These are phyloP conservation scores for Orchestes rusci DNA, from an alignment of 2,888 invertebrate genomes.

Conservation along the genomic window DNA sequence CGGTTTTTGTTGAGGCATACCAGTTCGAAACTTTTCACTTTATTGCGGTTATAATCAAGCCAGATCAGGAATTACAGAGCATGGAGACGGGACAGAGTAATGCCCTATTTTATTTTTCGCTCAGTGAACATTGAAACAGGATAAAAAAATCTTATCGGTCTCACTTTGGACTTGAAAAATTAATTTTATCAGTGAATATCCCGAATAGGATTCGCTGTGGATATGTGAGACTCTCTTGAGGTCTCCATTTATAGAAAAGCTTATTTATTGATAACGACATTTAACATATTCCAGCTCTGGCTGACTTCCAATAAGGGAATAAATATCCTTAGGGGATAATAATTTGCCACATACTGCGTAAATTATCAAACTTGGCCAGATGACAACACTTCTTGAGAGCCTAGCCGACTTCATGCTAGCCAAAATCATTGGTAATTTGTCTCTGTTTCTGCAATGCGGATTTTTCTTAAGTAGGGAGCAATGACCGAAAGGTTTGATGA, in stretches of 20 bases:
- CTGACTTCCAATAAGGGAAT: too few species aligned
- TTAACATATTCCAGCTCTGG: too few species aligned
- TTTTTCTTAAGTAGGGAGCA: too few species aligned
- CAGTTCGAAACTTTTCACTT: constrained; percentile 18
- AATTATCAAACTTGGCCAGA: constrained; percentile 18
- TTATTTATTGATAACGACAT: too few species aligned
- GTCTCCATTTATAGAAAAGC: too few species aligned
- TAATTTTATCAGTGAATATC: too few species aligned
- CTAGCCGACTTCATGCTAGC: constrained; percentile 16
- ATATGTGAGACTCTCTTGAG: too few species aligned
- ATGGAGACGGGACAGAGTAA: constrained; percentile 12
- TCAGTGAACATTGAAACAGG: constrained; percentile 8
- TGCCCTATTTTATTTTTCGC: constrained; percentile 13
- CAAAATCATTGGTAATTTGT: constrained; percentile 18
- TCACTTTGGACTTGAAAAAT: too few species aligned
- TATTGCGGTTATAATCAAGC: constrained; percentile 20
- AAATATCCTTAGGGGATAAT: too few species aligned
- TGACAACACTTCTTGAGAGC: constrained; percentile 15
- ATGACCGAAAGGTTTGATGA: too few species aligned
- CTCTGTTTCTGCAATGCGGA: constrained; percentile 21
- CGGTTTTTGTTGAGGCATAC: constrained; percentile 16
- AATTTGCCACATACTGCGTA: constrained; percentile 14
- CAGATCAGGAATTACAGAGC: constrained; percentile 13
- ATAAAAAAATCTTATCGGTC: constrained; percentile 1
- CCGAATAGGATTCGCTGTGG: too few species aligned